phyloP scores from a whole-genome alignment of 1,140 invertebrate genomes.

The Forficula auricularia region DNA sequence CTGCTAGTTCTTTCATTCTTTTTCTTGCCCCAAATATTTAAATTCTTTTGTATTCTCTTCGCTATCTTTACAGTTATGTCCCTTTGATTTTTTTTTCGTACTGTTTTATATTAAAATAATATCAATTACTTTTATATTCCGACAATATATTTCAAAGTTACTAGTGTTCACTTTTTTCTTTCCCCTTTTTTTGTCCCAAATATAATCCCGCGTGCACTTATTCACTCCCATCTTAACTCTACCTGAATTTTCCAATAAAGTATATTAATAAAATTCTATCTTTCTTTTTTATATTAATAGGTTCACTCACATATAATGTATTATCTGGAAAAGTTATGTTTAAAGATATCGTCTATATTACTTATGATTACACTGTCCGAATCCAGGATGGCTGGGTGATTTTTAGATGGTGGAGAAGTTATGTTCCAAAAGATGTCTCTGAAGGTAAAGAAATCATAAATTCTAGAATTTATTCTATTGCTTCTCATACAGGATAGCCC shows the following conservation, averaged over 20 bases:
- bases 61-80: no score
- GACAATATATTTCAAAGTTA: no score
- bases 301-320: conserved; percentile 84
- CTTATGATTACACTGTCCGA: conserved; percentile 80
- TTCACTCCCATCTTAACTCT: conserved; percentile 3
- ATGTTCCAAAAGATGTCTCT: conserved; percentile 84
- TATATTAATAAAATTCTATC: not conserved
- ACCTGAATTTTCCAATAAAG: conserved; percentile 1
- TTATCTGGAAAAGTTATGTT: conserved; percentile 98
- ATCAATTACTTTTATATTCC: no score
- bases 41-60: no score
- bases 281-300: conserved; percentile 27
- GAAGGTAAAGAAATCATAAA: conserved; percentile 70
- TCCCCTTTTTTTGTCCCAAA: conserved; percentile 1
- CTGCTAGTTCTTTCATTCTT: no score
- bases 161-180: no score
- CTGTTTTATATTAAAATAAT: no score
- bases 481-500: no score
- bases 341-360: conserved; percentile 84
- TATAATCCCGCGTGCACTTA: conserved; percentile 4
- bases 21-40: no score
- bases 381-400: conserved; percentile 94
- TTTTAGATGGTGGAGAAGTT: conserved; percentile 92
- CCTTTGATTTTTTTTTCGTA: no score
- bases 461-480: no score